A percentile compares a stretch with the other conserved stretches of the same genome.
Evolutionary conservation across 35 echinoderm and acorn worm genomes (phyloP).

Genomic region (Apostichopus californicus): DNA sequence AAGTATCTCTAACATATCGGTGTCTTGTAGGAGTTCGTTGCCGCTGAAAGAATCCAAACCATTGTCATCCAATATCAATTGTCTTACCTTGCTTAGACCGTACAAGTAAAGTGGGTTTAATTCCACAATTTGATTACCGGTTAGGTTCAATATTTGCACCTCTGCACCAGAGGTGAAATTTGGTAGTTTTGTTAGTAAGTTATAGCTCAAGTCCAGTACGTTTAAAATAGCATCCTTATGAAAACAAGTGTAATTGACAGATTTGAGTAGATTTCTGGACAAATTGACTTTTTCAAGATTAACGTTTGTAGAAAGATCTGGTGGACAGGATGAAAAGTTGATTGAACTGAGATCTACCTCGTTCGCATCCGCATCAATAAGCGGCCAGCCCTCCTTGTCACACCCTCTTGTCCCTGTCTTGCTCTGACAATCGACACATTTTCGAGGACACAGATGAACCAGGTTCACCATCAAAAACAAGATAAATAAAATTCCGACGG

Average conservation of each 20-base stretch:
- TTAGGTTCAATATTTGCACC: slow-evolving; percentile 29
- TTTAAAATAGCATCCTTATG: not conserved
- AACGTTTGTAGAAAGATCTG: not conserved
- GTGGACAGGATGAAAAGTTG: not conserved
- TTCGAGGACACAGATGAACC: not conserved
- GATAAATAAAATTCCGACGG: not conserved
- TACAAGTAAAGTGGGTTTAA: slow-evolving; percentile 1
- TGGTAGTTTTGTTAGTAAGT: slow-evolving; percentile 1
- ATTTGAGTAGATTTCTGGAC: slow-evolving; percentile 24
- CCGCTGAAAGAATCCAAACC: slow-evolving; percentile 13
- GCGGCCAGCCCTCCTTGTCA: not conserved
- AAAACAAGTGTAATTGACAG: slow-evolving; percentile 9
- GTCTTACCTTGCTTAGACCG: not conserved
- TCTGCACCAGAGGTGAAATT: slow-evolving; percentile 22
- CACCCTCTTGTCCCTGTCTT: not conserved
- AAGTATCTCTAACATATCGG: slow-evolving; percentile 11
- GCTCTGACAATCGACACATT: not conserved
- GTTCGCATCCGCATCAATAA: not conserved
- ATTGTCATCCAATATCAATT: slow-evolving; percentile 52
- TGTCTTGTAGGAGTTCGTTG: not conserved
- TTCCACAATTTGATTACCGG: slow-evolving; percentile 26
- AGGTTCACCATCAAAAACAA: not conserved
- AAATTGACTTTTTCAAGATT: slow-evolving; percentile 10
- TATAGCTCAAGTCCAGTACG: slow-evolving; percentile 43
- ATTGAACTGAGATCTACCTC: slow-evolving; percentile 23